Base-by-base conservation (phyloP, 2,797 vertebrate genomes). In the Intellagama lesueurii region DNA sequence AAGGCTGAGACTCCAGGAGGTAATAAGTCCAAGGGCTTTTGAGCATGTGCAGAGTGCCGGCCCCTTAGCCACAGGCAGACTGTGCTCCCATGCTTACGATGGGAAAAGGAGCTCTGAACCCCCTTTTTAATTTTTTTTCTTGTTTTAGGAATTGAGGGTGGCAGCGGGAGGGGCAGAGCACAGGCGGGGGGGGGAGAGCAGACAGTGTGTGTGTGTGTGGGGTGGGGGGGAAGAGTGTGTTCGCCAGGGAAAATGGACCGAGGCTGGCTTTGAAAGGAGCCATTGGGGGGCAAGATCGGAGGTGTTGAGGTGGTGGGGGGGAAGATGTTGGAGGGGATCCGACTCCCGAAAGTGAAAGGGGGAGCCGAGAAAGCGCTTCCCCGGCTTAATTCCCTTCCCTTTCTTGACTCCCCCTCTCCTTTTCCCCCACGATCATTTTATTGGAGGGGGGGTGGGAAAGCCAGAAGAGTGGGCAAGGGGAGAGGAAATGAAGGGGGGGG, bases 31-130 rank as follows among this genome's bases (percentile, higher is more conserved):
- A 17, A 30, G 19, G 28, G 32, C 78, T 6, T 52, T 4, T 19
- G 87, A 70, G 87, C 73, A 84, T 56, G 81, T 77, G 47, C 81
- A 79, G 87, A 70, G 44, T 70, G 75, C 8, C 49, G 17, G 4
- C 9, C 17, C 49, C 32, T 7, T 26, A 19, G 24, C 28, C 14
- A 44, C 2, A 14, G 16, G 49, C 32, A 30, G 35, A 30, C 17
- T 9, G 7, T 1, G 11, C 44, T 7, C 24, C 16, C 14, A 11
- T 3, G 3, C 24, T 77, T 26, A 6, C 56, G 49, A 40, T 24
- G 4, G 17, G 72, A 24, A 47, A 32, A 5, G 35, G 28, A 3
- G 4, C 56, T 64, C 12, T 3, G 11, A 26, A 35, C 26, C 32
- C 81, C 40, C 26, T 28, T 5, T n/a, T n/a, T 8, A 1, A 4